Evolutionary conservation across 2,888 invertebrate species (phyloP).

Genomic region (Drosophila testacea): DNA sequence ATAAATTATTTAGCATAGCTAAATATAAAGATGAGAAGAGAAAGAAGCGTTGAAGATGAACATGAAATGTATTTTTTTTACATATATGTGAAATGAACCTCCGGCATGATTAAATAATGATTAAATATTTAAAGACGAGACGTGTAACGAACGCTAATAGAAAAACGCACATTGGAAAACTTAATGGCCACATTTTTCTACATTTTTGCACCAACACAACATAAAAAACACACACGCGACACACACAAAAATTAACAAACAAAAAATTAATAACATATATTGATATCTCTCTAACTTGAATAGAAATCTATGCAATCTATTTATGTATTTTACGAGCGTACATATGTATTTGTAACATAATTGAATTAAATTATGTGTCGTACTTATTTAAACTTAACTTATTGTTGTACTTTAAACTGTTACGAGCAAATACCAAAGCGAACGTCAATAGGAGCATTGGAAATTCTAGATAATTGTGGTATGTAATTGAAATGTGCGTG

Average conservation of each 20-base stretch:
- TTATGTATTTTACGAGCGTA: slow-evolving; percentile 34
- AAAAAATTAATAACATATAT: slow-evolving; percentile 6
- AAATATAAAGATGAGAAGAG: slow-evolving; percentile 37
- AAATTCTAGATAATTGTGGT: slow-evolving; percentile 70
- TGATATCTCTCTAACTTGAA: slow-evolving; percentile 31
- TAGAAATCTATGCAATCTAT: slow-evolving; percentile 45
- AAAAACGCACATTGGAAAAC: slow-evolving; percentile 53
- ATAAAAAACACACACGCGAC: slow-evolving; percentile 12
- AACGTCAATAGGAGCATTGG: slow-evolving; percentile 20
- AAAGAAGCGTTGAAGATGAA: slow-evolving; percentile 43
- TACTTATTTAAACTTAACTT: slow-evolving; percentile 42
- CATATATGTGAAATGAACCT: slow-evolving; percentile 75
- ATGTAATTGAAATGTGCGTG: slow-evolving; percentile 61
- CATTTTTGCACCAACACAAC: slow-evolving; percentile 70
- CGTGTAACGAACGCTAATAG: slow-evolving; percentile 29
- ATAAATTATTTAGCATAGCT: slow-evolving; percentile 75
- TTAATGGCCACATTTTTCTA: slow-evolving; percentile 69
- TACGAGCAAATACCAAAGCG: slow-evolving; percentile 57
- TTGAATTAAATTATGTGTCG: slow-evolving; percentile 51
- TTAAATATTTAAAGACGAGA: slow-evolving; percentile 48
- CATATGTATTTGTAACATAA: slow-evolving; percentile 52
- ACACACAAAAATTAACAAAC: slow-evolving; percentile 18
- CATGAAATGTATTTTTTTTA: slow-evolving; percentile 75
- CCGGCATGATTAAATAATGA: slow-evolving; percentile 64
- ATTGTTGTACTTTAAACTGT: slow-evolving; percentile 51